Base-by-base conservation (phyloP, 2,797 vertebrate species). In the Sebastes vulpes region DNA sequence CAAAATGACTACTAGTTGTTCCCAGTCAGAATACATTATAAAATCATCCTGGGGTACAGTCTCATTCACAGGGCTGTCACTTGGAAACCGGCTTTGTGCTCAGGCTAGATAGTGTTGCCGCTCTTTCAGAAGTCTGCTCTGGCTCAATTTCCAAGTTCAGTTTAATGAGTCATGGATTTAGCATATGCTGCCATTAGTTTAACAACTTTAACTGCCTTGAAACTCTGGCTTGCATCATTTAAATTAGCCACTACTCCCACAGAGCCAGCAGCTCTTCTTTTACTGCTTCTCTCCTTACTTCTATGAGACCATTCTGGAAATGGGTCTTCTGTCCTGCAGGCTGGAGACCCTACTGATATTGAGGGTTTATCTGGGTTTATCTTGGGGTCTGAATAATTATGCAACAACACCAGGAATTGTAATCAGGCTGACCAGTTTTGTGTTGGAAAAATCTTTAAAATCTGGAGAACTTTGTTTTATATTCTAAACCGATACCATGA, bases 101-200 rank as follows among this genome's bases (percentile, higher is more conserved):
- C 32, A 7, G 52, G 9, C n/a, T 32, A 20, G 38, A n/a, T 16
- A 54, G 46, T 38, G 25, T n/a, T 50, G 42, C 54, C 50, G 20
- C 31, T 72, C 38, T 46, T 56, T 73, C 53, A 75, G 54, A 70
- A 60, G 21, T 53, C 69, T 63, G 65, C 65, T 69, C 66, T 29
- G 64, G 18, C 58, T 79, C 11, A 32, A 23, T 66, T 82, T 86
- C 23, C 48, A 61, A 72, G 26, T 88, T 83, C 31, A 63, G 66
- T 26, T 68, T 87, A 91, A 91, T 92, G 90, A 89, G 61, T 85
- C 86, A 64, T 65, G 77, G 59, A 74, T 81, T 80, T 25, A 84
- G 79, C 85, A 84, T 82, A 84, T 89, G 88, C 59, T 88, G 71
- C 71, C 68, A 81, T 66, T 56, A 82, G 46, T 85, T 81, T 52